Evolutionary conservation across 2,797 vertebrate species (phyloP).

Genomic region (Dicrostonyx torquatus): DNA sequence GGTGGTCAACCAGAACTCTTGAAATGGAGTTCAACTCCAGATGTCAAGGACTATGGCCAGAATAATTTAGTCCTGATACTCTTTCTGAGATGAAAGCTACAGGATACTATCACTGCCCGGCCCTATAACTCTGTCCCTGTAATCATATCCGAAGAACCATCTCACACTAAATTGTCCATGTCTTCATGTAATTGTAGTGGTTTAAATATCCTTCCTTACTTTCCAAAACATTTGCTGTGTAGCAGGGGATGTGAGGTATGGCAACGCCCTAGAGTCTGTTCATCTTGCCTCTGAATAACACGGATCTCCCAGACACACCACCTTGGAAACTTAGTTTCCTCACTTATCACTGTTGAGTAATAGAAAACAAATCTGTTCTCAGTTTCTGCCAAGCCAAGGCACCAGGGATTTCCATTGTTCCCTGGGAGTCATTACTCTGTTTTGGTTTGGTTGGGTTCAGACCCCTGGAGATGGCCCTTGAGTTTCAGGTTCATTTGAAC

Average conservation of each 20-base stretch:
- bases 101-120: neutral
- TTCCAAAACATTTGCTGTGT: conserved; percentile 21
- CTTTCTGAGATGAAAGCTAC: neutral
- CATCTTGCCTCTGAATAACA: neutral
- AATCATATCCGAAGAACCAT: neutral
- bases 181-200: neutral
- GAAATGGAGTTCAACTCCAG: conserved; percentile 28
- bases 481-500: conserved; percentile 79
- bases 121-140: neutral
- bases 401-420: neutral
- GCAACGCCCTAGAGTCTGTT: neutral
- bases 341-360: conserved; percentile 57
- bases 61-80: neutral
- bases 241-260: neutral
- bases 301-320: neutral
- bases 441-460: conserved; percentile 79
- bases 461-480: conserved; percentile 75
- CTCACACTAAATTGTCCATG: neutral
- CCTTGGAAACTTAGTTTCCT: conserved; percentile 56
- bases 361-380: conserved; percentile 58
- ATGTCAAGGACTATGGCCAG: conserved; percentile 17
- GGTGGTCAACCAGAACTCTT: conserved; percentile 51
- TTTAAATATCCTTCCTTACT: conserved; percentile 8
- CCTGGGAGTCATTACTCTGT: conserved; percentile 78
- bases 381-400: conserved; percentile 63